Percentiles rank a stretch among this genome's conserved stretches.
Conservation (phyloP, 2,888 invertebrate species). For the Cosmia pyralina region DNA sequence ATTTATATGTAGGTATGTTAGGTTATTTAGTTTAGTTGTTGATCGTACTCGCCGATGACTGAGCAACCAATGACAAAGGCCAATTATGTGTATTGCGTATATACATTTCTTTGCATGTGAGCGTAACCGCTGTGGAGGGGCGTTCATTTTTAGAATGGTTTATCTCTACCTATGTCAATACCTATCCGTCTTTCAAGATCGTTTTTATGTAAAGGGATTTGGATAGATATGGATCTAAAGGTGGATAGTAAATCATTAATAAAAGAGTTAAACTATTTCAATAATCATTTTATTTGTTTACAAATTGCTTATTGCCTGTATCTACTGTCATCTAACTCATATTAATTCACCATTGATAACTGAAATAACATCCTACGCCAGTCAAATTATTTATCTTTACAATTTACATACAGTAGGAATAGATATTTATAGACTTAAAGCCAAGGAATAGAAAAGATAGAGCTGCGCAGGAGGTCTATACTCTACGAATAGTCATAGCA, state of each 20-base stretch:
- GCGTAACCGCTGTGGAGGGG: too few species aligned
- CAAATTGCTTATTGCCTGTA: conserved; percentile 78
- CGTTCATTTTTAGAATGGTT: too few species aligned
- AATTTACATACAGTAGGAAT: conserved; percentile 52
- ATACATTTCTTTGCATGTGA: too few species aligned
- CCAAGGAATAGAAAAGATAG: conserved; percentile 39
- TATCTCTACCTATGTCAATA: too few species aligned
- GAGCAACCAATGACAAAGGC: too few species aligned
- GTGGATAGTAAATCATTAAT: neutral
- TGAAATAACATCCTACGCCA: conserved; percentile 57
- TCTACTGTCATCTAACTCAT: conserved; percentile 73
- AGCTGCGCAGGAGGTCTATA: conserved; percentile 43
- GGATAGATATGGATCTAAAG: too few species aligned
- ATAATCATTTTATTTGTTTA: conserved; percentile 80
- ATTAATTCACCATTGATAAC: conserved; percentile 55
- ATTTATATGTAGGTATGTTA: too few species aligned
- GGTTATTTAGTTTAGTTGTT: too few species aligned
- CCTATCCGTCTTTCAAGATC: too few species aligned
- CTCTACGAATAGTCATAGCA: conserved; percentile 19
- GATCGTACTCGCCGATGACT: too few species aligned
- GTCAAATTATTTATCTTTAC: conserved; percentile 44
- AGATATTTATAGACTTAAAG: conserved; percentile 44
- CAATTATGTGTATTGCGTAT: too few species aligned
- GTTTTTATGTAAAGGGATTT: too few species aligned
- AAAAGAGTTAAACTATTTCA: conserved; percentile 65